Percentiles rank a stretch among this genome's conserved stretches.
These are phyloP conservation scores for Drosophila pseudotakahashii DNA, from an alignment of 2,888 invertebrate genomes.

Conservation along the genomic window DNA sequence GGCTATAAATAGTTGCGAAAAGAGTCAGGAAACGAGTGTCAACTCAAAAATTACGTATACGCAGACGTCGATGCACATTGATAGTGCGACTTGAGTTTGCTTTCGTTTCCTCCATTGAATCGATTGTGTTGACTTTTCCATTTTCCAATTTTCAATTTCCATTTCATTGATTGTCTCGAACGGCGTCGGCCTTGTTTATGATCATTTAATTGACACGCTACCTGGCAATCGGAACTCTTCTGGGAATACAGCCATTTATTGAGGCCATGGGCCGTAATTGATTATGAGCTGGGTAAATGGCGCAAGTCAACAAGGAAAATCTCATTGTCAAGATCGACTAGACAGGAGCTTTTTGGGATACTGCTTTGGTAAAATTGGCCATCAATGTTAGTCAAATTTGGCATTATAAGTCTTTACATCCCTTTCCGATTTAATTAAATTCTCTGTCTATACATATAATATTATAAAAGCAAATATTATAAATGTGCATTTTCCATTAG, in stretches of 20 bases:
- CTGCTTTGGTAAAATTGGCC: neutral
- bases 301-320: neutral
- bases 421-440: neutral
- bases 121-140: slow-evolving; percentile 3
- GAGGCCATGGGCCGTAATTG: neutral
- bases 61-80: slow-evolving; percentile 50
- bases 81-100: slow-evolving; percentile 20
- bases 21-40: slow-evolving; percentile 61
- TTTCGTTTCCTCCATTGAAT: slow-evolving; percentile 12
- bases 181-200: neutral
- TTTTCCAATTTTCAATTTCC: slow-evolving; percentile 6
- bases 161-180: neutral
- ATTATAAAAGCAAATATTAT: neutral
- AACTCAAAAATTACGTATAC: slow-evolving; percentile 66
- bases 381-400: neutral
- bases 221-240: slow-evolving; percentile 1
- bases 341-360: neutral
- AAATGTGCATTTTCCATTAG: neutral
- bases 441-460: neutral
- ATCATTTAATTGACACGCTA: slow-evolving; percentile 8
- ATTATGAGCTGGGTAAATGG: neutral
- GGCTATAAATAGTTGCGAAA: slow-evolving; percentile 41
- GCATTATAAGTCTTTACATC: neutral
- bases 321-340: neutral
- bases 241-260: neutral